Conservation (phyloP, 2,888 invertebrate genomes). For the Drosophila kambysellisi region DNA sequence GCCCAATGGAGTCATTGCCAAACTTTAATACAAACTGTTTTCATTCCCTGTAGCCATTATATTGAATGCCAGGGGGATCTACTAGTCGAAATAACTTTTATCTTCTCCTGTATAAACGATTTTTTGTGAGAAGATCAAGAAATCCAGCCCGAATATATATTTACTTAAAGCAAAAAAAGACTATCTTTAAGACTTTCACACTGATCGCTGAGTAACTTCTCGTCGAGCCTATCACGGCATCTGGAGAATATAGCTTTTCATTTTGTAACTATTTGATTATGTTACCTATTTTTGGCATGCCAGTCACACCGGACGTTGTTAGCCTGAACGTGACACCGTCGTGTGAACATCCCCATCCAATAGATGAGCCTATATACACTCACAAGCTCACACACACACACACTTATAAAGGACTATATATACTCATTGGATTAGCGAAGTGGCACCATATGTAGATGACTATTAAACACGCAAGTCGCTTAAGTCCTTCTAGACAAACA, state of each 20-base stretch:
- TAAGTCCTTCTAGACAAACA: conserved; percentile 27
- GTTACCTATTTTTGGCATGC: conserved; percentile 63
- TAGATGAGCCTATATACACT: neutral
- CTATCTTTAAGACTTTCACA: neutral
- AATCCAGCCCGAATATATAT: neutral
- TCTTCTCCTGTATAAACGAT: neutral
- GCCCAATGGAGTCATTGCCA: conserved; percentile 70
- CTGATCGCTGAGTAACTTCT: conserved; percentile 3
- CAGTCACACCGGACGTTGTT: conserved; percentile 64
- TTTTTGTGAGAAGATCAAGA: neutral
- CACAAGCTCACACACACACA: neutral
- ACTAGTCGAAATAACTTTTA: neutral
- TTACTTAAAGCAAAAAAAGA: neutral
- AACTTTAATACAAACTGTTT: conserved; percentile 33
- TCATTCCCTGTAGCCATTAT: conserved; percentile 3
- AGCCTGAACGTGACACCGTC: conserved; percentile 48
- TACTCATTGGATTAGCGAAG: conserved; percentile 7
- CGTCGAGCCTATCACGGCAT: neutral
- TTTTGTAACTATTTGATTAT: conserved; percentile 42
- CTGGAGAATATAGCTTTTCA: neutral
- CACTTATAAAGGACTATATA: neutral
- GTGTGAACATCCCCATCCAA: conserved; percentile 9
- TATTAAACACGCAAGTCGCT: conserved; percentile 72
- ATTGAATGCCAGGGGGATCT: neutral
- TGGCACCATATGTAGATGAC: conserved; percentile 56